Base-by-base conservation (phyloP, 2,113 vertebrate genomes). In the Hippoglossus stenolepis region DNA sequence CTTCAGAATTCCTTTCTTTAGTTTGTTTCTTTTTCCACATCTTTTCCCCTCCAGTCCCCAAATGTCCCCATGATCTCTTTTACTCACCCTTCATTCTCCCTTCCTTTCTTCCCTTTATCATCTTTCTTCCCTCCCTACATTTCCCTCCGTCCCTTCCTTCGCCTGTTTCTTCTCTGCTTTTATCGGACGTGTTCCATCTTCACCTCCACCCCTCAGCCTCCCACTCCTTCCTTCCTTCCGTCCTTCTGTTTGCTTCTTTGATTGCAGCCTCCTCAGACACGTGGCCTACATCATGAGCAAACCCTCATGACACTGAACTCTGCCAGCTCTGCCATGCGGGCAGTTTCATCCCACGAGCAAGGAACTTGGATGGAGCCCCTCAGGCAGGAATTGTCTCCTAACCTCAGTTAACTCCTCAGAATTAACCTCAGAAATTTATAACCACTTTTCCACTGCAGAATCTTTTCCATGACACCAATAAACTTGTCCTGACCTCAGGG, bases 241-340 rank as follows among this genome's bases (percentile, higher is more conserved):
- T 69, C 9, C 20, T 43, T 23, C 15, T 35, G 49, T 73, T 77
- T 75, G 58, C 21, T 70, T 21, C 66, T 67, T 70, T 12, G 23
- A 65, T 79, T 59, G 51, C 4, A 43, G 47, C 54, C 43, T 59
- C 40, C 5, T 67, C 66, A 72, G 49, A 75, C 88, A 78, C 76
- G 24, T 86, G 84, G 80, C 26, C 67, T 5, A 51, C 54, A 83
- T 73, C 86, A 88, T 81, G 67, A 85, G 71, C 72, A 82, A 79
- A 45, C 65, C 69, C 80, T 88, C 83, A 87, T 88, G 87, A 88
- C 79, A 73, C 70, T n/a, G 26, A 17, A 21, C 45, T 65, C n/a
- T 86, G 82, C 80, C 86, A 86, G 77, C 77, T 79, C 75, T 83
- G 63, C 80, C 80, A 83, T 77, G 70, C 31, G 11, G 75, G 68